phyloP scores from a whole-genome alignment of 2,113 vertebrate species.

The mouse (Mus musculus) region GRCm39 chr17:80453001-80453500 shows the following conservation, averaged over 20 bases:
- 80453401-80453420: not conserved
- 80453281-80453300: not conserved
- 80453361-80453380: constrained; percentile 19
- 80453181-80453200: not conserved
- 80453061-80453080: not conserved
- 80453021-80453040: not conserved
- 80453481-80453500: constrained; percentile 37
- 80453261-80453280: not conserved
- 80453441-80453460: not conserved
- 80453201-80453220: not conserved
- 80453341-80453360: not conserved
- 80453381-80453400: constrained; percentile 21
- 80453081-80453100: not conserved
- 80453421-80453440: constrained; percentile 22
- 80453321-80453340: not conserved
- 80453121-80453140: not conserved
- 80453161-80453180: constrained; percentile 1
- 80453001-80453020: not conserved
- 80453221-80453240: not conserved
- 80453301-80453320: not conserved
- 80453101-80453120: not conserved
- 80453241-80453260: not conserved
- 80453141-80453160: not conserved
- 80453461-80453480: not conserved
- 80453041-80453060: not conserved